Base-by-base conservation (phyloP, 2,113 vertebrate genomes). In the Fulica atra region DNA sequence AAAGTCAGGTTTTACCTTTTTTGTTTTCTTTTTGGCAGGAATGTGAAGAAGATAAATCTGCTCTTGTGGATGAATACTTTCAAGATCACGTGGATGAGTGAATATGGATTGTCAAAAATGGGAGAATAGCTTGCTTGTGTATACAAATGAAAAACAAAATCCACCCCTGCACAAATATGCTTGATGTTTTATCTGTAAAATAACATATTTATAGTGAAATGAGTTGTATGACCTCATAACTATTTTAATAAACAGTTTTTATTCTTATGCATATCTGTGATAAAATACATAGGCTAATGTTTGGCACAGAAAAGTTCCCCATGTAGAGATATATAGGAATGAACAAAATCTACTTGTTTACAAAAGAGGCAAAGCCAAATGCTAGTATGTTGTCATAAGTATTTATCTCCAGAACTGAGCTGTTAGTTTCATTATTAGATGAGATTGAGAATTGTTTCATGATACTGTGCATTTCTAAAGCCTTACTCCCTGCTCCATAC, bases 21-120 rank as follows among this genome's bases (percentile, higher is more conserved):
- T 78, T 76, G 51, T 29, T 68, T 86, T 44, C 16, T 79, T 80
- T 96, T 68, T 85, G 40, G 71, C 95, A 99, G 99, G 99, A 99
- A 53, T 46, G 82, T 6, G 98, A 99, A 48, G 99, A 99, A 66
- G 98, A 99, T 16, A 97, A 95, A 29, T 98, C 99, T 80, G 92
- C 98, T 25, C 98, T 99, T 92, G 98, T 98, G 81, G 99, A 99
- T 83, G 98, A 99, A 77, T 98, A 98, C 86, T 99, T 99, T 95
- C 98, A 97, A 84, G 95, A 96, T 89, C 94, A 4, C 0, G 96
- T 87, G 54, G 96, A 97, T 89, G 98, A 98, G 40, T 98, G 54
- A 97, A 91, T 56, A 29, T 11, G 9, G 20, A 13, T 11, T 12
- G 84, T 81, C 12, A 65, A 44, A 83, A 86, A 6, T 2, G 6